Conservation (phyloP, 2,797 vertebrate species). For the Crenichthys baileyi region DNA sequence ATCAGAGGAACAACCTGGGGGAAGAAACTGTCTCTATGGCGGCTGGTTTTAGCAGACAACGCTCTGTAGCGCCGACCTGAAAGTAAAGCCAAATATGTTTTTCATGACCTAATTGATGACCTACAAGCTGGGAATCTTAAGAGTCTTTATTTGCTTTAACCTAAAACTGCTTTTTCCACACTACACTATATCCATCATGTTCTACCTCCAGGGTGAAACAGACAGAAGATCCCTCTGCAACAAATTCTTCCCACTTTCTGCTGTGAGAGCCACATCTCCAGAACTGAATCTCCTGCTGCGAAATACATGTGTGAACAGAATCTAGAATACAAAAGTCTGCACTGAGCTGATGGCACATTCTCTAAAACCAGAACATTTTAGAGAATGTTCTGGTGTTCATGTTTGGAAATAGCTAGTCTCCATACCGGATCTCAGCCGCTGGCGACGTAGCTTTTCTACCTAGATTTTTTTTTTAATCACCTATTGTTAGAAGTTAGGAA, state of each 20-base stretch:
- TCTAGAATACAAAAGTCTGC: neutral
- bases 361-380: no score
- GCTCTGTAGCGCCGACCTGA: no score
- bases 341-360: neutral
- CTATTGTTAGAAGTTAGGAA: neutral
- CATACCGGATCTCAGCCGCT: neutral
- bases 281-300: neutral
- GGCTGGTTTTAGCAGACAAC: no score
- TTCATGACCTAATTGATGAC: no score
- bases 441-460: neutral
- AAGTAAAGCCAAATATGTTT: no score
- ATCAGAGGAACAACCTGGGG: no score
- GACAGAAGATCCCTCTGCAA: neutral
- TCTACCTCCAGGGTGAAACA: neutral
- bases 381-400: neutral
- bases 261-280: neutral
- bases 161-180: neutral
- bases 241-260: neutral
- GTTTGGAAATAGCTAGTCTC: neutral
- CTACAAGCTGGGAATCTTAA: no score
- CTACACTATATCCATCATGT: neutral
- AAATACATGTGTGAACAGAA: constrained; percentile 4
- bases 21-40: no score
- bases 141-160: neutral
- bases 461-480: neutral